Conservation (phyloP, 1,140 invertebrate species). For the Babylonia areolata region DNA sequence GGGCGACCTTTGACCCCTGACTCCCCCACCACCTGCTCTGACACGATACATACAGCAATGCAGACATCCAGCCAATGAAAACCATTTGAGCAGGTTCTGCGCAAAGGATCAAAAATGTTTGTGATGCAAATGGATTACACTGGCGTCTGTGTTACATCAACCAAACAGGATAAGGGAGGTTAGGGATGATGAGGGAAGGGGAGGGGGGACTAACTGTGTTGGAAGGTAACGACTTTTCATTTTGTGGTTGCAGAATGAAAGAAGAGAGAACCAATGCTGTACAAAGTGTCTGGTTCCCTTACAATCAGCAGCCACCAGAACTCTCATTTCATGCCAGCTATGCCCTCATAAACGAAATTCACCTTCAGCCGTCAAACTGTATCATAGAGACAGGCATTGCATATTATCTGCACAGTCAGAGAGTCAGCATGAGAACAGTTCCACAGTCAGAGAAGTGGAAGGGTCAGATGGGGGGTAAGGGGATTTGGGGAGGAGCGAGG, state of each 20-base stretch:
- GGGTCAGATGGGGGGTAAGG: too few species aligned
- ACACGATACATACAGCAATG: not conserved
- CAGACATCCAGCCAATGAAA: not conserved
- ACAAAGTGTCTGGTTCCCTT: not conserved
- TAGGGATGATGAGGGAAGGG: not conserved
- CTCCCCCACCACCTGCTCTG: not conserved
- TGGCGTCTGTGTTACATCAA: not conserved
- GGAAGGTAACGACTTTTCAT: not conserved
- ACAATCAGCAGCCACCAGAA: not conserved
- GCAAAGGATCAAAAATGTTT: not conserved
- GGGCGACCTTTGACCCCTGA: not conserved
- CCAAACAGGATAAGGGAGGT: not conserved
- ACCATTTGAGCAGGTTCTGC: not conserved
- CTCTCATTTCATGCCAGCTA: not conserved
- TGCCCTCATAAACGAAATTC: not conserved
- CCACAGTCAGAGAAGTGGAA: not conserved
- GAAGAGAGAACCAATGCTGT: not conserved
- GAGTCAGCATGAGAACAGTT: not conserved
- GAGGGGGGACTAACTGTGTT: not conserved
- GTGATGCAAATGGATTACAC: not conserved
- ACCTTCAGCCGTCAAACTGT: not conserved
- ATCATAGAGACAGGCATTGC: constrained; percentile 2
- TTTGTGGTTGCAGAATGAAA: not conserved
- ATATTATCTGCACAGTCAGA: not conserved
- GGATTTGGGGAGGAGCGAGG: too few species aligned